Percentiles rank a stretch among this genome's conserved stretches.
Evolutionary conservation across 2,888 invertebrate genomes (phyloP).

Genomic region (Perizoma flavofasciatum): DNA sequence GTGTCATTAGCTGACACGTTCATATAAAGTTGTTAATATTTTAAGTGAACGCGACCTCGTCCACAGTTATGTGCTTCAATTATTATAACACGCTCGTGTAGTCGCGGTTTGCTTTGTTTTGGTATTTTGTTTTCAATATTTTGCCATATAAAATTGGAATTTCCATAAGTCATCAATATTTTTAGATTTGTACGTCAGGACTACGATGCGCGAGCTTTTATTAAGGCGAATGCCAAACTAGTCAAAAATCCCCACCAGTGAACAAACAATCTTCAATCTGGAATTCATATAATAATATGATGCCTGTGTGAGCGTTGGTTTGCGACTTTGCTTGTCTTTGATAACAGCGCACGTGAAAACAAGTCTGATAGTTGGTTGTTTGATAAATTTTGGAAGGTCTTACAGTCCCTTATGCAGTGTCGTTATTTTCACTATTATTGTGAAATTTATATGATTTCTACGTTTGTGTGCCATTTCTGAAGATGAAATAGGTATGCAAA

Average conservation of each 20-base stretch:
- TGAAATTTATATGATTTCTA: slow-evolving; percentile 30
- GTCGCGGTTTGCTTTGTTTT: slow-evolving; percentile 31
- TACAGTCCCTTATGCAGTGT: slow-evolving; percentile 6
- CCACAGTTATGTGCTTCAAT: slow-evolving; percentile 41
- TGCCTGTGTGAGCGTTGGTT: too few relatives aligned
- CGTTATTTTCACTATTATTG: slow-evolving; percentile 28
- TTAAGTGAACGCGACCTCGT: slow-evolving; percentile 68
- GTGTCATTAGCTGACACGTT: slow-evolving; percentile 79
- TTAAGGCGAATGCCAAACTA: neutral
- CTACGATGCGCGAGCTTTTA: slow-evolving; percentile 17
- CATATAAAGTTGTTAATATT: slow-evolving; percentile 75
- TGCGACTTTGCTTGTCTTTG: too few relatives aligned
- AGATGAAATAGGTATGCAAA: slow-evolving; percentile 44
- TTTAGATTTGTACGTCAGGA: slow-evolving; percentile 20
- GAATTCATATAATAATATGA: too few relatives aligned
- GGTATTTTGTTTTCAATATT: slow-evolving; percentile 16
- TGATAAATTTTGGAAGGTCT: too few relatives aligned
- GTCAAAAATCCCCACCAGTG: too few relatives aligned
- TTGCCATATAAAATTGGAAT: slow-evolving; percentile 14
- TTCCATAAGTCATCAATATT: slow-evolving; percentile 20
- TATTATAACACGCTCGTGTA: slow-evolving; percentile 34
- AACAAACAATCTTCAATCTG: too few relatives aligned
- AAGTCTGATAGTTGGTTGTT: too few relatives aligned
- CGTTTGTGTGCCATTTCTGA: slow-evolving; percentile 21
- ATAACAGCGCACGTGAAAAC: too few relatives aligned